phyloP scores from a whole-genome alignment of 2,888 invertebrate genomes.

The Trilocha varians region DNA sequence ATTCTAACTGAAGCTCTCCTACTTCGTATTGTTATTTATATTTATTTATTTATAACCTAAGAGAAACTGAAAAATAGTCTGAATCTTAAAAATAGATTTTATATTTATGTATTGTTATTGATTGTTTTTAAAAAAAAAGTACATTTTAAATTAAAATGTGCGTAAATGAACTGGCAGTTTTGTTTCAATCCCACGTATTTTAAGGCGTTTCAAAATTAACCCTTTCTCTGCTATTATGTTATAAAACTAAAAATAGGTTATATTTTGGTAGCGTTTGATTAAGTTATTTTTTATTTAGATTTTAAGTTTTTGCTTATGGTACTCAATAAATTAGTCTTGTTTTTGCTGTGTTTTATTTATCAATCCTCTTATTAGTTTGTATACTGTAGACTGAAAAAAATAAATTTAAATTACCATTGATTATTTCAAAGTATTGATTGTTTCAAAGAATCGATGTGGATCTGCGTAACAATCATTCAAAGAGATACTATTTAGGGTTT shows the following conservation, averaged over 20 bases:
- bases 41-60: not conserved
- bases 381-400: no score
- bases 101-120: slow-evolving; percentile 11
- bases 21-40: not conserved
- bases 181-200: not conserved
- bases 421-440: no score
- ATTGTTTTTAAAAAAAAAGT: slow-evolving; percentile 11
- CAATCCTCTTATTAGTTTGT: slow-evolving; percentile 6
- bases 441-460: no score
- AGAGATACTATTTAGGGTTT: no score
- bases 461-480: no score
- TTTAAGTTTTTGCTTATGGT: slow-evolving; percentile 31
- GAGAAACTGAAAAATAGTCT: not conserved
- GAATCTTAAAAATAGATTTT: not conserved
- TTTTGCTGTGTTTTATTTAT: slow-evolving; percentile 59
- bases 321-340: slow-evolving; percentile 54
- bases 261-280: not conserved
- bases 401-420: no score
- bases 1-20: not conserved
- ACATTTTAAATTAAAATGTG: slow-evolving; percentile 72
- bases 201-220: not conserved
- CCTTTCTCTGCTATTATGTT: not conserved
- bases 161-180: slow-evolving; percentile 13
- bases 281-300: slow-evolving; percentile 13
- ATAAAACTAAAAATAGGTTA: not conserved